These are phyloP conservation scores for Poecilia gillii DNA, from an alignment of 2,797 vertebrate genomes.

Conservation along the genomic window DNA sequence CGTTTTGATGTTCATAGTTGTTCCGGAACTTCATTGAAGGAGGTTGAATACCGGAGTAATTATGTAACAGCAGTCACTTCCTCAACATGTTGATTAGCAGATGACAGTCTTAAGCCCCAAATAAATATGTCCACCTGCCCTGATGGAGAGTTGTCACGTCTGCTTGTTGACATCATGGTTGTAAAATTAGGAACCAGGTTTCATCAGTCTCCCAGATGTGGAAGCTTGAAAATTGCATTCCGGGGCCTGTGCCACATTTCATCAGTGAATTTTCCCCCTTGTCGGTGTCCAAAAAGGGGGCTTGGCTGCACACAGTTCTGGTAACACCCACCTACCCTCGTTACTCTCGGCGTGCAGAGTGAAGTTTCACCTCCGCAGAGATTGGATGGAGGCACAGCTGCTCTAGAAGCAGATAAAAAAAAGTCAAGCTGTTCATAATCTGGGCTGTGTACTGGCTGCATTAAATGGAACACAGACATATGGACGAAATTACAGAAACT, in stretches of 20 bases:
- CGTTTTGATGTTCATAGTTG: not conserved
- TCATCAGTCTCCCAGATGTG: conserved; percentile 95
- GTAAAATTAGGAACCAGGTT: conserved; percentile 92
- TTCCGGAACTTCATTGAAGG: not conserved
- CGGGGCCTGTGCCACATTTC: conserved; percentile 93
- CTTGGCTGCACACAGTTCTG: conserved; percentile 25
- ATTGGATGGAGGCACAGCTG: conserved; percentile 20
- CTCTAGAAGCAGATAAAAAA: conserved; percentile 17
- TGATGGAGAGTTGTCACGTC: conserved; percentile 85
- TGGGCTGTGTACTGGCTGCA: not conserved
- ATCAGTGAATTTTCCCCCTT: conserved; percentile 89
- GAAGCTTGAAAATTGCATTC: conserved; percentile 92
- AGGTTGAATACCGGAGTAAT: not conserved
- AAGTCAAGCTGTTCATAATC: conserved; percentile 5
- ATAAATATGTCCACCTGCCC: conserved; percentile 36
- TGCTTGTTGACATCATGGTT: conserved; percentile 93
- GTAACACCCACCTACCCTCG: conserved; percentile 26
- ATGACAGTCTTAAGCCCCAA: conserved; percentile 23
- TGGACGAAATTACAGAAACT: conserved; percentile 9
- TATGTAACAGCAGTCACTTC: not conserved
- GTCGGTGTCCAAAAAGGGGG: conserved; percentile 81
- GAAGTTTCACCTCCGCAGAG: conserved; percentile 9
- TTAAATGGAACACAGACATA: conserved; percentile 12
- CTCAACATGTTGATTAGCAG: conserved; percentile 41
- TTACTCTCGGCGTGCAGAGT: conserved; percentile 18